Evolutionary conservation across 2,888 invertebrate genomes (phyloP).

Genomic region (Conomelus anceps): DNA sequence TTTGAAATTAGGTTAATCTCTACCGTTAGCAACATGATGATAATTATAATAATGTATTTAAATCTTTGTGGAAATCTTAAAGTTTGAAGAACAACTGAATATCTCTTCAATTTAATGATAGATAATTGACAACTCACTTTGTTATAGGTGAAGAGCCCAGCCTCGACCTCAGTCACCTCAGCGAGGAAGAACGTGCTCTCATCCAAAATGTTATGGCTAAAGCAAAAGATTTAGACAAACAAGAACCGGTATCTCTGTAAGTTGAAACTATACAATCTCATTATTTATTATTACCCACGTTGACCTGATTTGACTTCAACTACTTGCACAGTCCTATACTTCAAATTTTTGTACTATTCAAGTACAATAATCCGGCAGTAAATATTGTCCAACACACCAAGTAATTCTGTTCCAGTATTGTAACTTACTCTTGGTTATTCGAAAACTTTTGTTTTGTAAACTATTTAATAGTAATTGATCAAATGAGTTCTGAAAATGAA

Average conservation of each 20-base stretch:
- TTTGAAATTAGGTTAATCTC: no score
- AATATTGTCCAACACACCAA: background rate
- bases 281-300: background rate
- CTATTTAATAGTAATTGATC: no score
- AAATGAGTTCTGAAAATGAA: no score
- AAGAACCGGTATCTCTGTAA: conserved; percentile 25
- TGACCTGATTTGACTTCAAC: background rate
- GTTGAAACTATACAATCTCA: conserved; percentile 4
- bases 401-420: no score
- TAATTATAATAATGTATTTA: no score
- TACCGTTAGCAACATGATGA: no score
- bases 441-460: no score
- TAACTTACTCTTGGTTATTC: no score
- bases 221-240: conserved; percentile 47
- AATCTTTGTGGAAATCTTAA: background rate
- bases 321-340: background rate
- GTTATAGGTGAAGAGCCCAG: conserved; percentile 40
- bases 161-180: conserved; percentile 51
- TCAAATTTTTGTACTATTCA: background rate
- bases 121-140: background rate
- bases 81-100: background rate
- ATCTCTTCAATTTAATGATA: background rate
- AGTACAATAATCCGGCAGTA: background rate
- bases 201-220: conserved; percentile 57
- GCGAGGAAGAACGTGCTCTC: conserved; percentile 52